Conservation (phyloP, 1,140 invertebrate genomes). For the Eueides isabella region DNA sequence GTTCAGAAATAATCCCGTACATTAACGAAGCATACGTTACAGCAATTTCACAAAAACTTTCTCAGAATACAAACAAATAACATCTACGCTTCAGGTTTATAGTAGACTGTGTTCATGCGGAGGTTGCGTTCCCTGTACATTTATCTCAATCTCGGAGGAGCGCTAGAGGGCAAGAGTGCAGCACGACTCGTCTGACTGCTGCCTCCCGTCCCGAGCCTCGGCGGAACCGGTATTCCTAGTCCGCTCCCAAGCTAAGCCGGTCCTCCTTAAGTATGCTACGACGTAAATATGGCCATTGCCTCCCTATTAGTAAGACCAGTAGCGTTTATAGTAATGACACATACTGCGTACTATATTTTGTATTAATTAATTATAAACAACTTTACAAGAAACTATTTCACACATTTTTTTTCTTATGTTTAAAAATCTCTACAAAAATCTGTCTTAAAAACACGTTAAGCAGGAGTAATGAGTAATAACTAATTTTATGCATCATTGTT, state of each 20-base stretch:
- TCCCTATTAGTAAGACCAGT: slow-evolving; percentile 40
- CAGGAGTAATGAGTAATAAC: neutral
- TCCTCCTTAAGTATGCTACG: slow-evolving; percentile 70
- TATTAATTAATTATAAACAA: no score
- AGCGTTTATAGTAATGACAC: neutral
- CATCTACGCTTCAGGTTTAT: slow-evolving; percentile 44
- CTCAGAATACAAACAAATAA: slow-evolving; percentile 48
- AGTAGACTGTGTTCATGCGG: slow-evolving; percentile 47
- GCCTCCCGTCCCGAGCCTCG: slow-evolving; percentile 43
- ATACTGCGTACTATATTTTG: no score
- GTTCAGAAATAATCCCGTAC: slow-evolving; percentile 49
- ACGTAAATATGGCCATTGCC: slow-evolving; percentile 50
- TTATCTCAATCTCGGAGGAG: slow-evolving; percentile 69
- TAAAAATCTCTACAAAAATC: neutral
- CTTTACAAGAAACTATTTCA: no score
- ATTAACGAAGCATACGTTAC: slow-evolving; percentile 44
- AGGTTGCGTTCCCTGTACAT: slow-evolving; percentile 57
- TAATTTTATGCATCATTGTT: slow-evolving; percentile 2
- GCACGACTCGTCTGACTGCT: slow-evolving; percentile 62
- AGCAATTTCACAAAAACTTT: slow-evolving; percentile 57
- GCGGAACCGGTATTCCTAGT: slow-evolving; percentile 63
- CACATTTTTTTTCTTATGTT: no score
- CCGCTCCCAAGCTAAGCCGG: slow-evolving; percentile 53
- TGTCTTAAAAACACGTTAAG: neutral
- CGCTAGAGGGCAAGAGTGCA: slow-evolving; percentile 67